Conservation (phyloP, 2,797 vertebrate genomes). For the Gorsachius magnificus region DNA sequence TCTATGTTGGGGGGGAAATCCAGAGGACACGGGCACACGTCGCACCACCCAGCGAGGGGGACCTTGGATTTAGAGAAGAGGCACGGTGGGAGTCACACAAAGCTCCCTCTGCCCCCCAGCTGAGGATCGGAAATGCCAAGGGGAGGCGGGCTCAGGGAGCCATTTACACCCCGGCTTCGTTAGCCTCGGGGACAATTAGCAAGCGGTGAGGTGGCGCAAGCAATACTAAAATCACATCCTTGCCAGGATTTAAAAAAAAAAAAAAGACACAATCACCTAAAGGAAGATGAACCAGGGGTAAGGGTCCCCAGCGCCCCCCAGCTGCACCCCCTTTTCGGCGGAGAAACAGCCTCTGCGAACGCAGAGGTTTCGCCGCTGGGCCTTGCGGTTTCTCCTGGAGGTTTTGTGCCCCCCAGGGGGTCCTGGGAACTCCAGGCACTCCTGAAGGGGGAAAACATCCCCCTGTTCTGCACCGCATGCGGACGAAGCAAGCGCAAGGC, state of each 20-base stretch:
- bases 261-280: neutral
- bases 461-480: neutral
- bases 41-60: neutral
- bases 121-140: neutral
- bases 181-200: neutral
- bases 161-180: fast-evolving
- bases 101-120: neutral
- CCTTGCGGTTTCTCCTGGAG: neutral
- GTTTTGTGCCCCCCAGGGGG: neutral
- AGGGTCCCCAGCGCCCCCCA: neutral
- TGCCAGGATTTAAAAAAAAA: neutral
- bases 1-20: neutral
- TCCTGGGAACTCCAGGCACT: neutral
- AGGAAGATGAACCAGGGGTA: fast-evolving
- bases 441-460: neutral
- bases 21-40: fast-evolving
- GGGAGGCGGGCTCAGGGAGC: neutral
- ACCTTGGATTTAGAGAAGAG: no score
- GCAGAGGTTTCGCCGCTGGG: fast-evolving
- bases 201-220: fast-evolving
- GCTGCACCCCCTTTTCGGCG: fast-evolving
- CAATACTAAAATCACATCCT: neutral
- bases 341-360: fast-evolving
- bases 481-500: no score
- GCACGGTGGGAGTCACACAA: neutral